Percentiles rank a stretch among this genome's conserved stretches.
phyloP scores from a whole-genome alignment of 1,140 invertebrate genomes.

The Lethocerus indicus region DNA sequence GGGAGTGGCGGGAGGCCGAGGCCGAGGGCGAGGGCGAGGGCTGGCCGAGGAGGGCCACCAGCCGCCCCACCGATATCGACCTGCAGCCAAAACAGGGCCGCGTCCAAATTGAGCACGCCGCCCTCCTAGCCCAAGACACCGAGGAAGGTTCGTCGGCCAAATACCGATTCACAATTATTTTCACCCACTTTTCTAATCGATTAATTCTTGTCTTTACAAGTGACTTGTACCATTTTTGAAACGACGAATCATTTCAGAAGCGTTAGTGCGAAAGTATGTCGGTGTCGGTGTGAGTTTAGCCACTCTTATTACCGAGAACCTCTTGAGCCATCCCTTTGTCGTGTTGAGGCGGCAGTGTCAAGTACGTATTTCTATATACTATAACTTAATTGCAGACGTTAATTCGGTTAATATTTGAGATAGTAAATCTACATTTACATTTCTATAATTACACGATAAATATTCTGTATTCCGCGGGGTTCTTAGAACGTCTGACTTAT shows the following conservation, averaged over 20 bases:
- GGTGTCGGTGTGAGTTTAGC: conserved; percentile 53
- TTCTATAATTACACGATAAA: neutral
- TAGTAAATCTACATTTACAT: neutral
- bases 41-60: neutral
- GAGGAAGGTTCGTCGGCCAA: neutral
- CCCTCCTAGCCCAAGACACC: neutral
- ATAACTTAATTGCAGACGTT: neutral
- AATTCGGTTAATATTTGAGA: neutral
- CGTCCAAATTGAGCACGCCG: neutral
- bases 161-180: neutral
- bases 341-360: conserved; percentile 85
- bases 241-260: conserved; percentile 17
- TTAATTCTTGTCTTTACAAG: neutral
- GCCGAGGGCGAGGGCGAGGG: conserved; percentile 9
- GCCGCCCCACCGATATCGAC: conserved; percentile 8
- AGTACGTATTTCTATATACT: conserved; percentile 30
- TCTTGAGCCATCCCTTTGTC: conserved; percentile 84
- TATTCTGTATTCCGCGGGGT: neutral
- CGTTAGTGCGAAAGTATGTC: conserved; percentile 34
- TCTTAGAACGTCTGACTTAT: neutral
- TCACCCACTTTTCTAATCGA: neutral
- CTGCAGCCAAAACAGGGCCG: neutral
- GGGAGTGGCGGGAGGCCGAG: neutral
- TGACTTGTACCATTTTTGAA: neutral
- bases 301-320: conserved; percentile 69